phyloP scores from a whole-genome alignment of 1,140 invertebrate genomes.

The Heliothis subflexa region DNA sequence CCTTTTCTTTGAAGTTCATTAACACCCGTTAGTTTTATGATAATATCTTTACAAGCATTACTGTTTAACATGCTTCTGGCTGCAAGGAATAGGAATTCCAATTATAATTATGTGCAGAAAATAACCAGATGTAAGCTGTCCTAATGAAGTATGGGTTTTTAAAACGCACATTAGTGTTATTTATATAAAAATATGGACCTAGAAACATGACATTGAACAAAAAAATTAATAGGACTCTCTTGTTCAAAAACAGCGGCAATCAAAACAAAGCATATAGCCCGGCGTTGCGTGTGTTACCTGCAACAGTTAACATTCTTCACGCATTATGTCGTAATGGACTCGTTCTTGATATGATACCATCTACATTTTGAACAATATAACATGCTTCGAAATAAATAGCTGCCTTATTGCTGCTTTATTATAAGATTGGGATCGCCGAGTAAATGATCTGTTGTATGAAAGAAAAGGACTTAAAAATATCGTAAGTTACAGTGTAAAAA shows the following conservation, averaged over 20 bases:
- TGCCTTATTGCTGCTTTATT: neutral
- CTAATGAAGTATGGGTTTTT: no score
- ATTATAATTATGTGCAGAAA: no score
- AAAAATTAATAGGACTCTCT: no score
- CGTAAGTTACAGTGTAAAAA: no score
- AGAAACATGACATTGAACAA: no score
- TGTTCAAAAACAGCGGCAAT: neutral
- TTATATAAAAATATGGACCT: no score
- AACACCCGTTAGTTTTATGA: neutral
- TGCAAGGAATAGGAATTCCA: no score
- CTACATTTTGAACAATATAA: conserved; percentile 28
- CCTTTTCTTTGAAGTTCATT: neutral
- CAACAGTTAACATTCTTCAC: conserved; percentile 35
- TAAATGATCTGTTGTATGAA: conserved; percentile 4
- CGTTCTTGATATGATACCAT: conserved; percentile 33
- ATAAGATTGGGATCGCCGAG: conserved; percentile 5
- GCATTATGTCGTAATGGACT: conserved; percentile 18
- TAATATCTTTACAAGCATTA: neutral
- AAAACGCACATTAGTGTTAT: no score
- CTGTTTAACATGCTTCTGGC: no score
- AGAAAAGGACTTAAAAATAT: no score
- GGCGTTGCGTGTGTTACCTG: conserved; percentile 10
- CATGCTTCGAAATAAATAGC: neutral
- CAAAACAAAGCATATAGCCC: neutral
- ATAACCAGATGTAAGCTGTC: no score